Evolutionary conservation across 2,797 vertebrate species (phyloP), one percentile per base, ranked within the genome.

Genomic region (Natrix natrix): DNA sequence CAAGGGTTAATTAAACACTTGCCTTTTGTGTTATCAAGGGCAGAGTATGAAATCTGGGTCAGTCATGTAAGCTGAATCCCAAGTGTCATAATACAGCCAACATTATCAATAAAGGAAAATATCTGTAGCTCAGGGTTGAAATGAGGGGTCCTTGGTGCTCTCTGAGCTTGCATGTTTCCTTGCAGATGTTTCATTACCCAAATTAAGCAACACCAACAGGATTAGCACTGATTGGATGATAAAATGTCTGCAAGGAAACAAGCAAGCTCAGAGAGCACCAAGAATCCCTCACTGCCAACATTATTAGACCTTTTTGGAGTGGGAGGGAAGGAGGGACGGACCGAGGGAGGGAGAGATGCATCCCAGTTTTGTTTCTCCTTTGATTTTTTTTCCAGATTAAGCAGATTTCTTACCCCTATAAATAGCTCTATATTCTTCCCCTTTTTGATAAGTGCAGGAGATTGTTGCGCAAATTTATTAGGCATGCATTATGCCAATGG

Each of bases 381-480:
- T 66, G 63, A 56, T 93, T 16, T 89, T 94, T 60, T 87, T 86
- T 24, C 1, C 60, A 90, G 66, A 86, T 48, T 87, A 4, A 87
- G 57, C 13, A 90, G 63, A 69, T 90, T 91, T 94, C 54, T 91
- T 94, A 60, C 78, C 3, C 5, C 22, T 87, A 60, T 86, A 90
- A 55, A 83, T 93, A 88, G 32, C 2, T 17, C 2, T 48, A 26
- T 90, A 26, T 91, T 92, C 91, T 90, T 63, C 3, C 90, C 48
- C 1, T 63, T 28, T 22, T 94, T 94, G 11, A 57, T 89, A 94
- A 91, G 13, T 94, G 48, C 54, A 37, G 37, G 0, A 0, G 1
- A 90, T 90, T 56, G 61, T 17, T 90, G 61, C 90, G 59, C 66
- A 92, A 92, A 93, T 93, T 57, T 37, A 78, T 94, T 93, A 83